Evolutionary conservation across 2,797 vertebrate species (phyloP).

Genomic region (Sus cebifrons): DNA sequence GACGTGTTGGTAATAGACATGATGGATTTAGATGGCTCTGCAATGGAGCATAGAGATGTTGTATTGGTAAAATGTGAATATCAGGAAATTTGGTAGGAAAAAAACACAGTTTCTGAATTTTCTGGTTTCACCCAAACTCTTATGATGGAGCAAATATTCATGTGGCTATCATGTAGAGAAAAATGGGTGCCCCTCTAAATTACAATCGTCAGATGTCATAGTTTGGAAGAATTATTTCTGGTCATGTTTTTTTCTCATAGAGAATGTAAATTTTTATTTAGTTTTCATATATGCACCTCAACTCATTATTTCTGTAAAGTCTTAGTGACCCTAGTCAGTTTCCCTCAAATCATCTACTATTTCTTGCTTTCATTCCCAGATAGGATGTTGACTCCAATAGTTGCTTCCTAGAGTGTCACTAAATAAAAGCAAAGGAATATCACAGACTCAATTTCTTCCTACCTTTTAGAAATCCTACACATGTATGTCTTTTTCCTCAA

Average conservation of each 20-base stretch:
- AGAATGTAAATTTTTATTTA: neutral
- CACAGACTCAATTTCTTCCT: neutral
- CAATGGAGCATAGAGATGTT: neutral
- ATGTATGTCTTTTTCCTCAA: neutral
- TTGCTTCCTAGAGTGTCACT: neutral
- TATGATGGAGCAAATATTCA: neutral
- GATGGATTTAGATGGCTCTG: neutral
- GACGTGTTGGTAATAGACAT: slow-evolving; percentile 18
- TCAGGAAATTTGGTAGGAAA: neutral
- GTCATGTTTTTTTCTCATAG: neutral
- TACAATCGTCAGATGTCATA: neutral
- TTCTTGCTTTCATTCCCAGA: neutral
- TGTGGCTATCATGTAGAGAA: neutral
- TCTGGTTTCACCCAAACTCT: neutral
- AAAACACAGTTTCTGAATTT: neutral
- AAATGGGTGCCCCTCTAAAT: neutral
- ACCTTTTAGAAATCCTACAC: neutral
- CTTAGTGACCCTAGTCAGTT: neutral
- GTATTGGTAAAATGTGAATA: neutral
- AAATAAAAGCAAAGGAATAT: neutral
- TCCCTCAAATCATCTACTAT: neutral
- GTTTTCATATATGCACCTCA: neutral
- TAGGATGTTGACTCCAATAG: neutral
- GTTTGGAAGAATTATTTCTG: neutral
- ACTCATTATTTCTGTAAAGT: neutral